Conservation (phyloP, 2,888 invertebrate genomes). For the Lydus trimaculatus region DNA sequence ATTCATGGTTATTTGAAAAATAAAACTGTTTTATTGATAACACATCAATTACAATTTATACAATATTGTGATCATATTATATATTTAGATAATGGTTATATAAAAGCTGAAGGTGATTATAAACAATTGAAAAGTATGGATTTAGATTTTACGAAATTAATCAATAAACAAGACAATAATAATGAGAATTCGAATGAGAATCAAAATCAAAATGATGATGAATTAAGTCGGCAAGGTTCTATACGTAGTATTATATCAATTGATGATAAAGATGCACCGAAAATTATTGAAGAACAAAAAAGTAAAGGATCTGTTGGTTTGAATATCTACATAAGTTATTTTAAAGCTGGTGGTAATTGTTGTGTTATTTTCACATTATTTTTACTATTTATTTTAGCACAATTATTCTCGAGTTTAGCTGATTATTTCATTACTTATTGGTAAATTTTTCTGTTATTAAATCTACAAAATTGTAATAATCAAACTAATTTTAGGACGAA, state of each 20-base stretch:
- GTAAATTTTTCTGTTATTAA: constrained; percentile 59
- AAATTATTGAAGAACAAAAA: constrained; percentile 67
- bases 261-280: constrained; percentile 52
- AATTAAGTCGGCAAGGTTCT: constrained; percentile 61
- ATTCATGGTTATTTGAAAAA: constrained; percentile 71
- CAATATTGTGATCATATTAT: constrained; percentile 68
- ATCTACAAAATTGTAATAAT: not conserved
- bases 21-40: constrained; percentile 78
- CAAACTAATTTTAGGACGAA: constrained; percentile 46
- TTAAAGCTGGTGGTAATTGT: constrained; percentile 76
- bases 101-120: constrained; percentile 68
- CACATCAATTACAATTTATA: constrained; percentile 77
- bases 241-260: constrained; percentile 63
- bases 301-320: constrained; percentile 66
- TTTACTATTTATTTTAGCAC: constrained; percentile 71
- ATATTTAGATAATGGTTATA: constrained; percentile 66
- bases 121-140: constrained; percentile 58
- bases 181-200: constrained; percentile 25
- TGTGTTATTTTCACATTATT: constrained; percentile 69
- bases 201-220: constrained; percentile 33
- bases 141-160: constrained; percentile 77
- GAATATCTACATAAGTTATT: constrained; percentile 73
- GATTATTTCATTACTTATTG: constrained; percentile 86
- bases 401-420: constrained; percentile 77
- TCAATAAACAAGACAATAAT: constrained; percentile 64